Evolutionary conservation across 1,140 invertebrate species (phyloP).

Genomic region (Leptinotarsa defecta): DNA sequence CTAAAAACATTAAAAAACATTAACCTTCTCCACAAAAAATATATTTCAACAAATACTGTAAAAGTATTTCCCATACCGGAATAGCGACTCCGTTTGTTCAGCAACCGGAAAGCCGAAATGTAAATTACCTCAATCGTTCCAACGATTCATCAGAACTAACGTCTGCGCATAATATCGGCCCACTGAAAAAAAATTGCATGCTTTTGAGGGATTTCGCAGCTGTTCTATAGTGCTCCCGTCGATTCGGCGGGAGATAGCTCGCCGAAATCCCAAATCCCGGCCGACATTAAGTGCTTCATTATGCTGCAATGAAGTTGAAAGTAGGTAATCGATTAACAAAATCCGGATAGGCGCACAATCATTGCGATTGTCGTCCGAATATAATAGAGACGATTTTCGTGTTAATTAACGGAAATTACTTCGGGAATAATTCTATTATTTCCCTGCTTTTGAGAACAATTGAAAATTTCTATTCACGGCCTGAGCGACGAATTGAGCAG

Average conservation of each 20-base stretch:
- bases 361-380: constrained; percentile 12
- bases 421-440: background rate
- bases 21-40: too few species aligned
- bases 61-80: too few species aligned
- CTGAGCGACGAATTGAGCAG: too few species aligned
- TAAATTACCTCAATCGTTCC: too few species aligned
- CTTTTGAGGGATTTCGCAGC: too few species aligned
- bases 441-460: background rate
- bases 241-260: background rate
- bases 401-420: background rate
- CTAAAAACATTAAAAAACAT: too few species aligned
- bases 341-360: constrained; percentile 13
- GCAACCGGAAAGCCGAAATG: too few species aligned
- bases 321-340: constrained; percentile 18
- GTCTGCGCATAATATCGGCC: too few species aligned
- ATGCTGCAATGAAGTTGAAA: constrained; percentile 11
- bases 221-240: background rate
- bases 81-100: too few species aligned
- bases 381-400: constrained; percentile 12
- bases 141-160: too few species aligned
- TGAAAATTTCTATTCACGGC: background rate
- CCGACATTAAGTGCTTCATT: constrained; percentile 15
- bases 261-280: background rate
- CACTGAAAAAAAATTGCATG: too few species aligned
- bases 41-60: too few species aligned